Base-by-base conservation (phyloP, 2,797 vertebrate species). In the Chelmon rostratus region DNA sequence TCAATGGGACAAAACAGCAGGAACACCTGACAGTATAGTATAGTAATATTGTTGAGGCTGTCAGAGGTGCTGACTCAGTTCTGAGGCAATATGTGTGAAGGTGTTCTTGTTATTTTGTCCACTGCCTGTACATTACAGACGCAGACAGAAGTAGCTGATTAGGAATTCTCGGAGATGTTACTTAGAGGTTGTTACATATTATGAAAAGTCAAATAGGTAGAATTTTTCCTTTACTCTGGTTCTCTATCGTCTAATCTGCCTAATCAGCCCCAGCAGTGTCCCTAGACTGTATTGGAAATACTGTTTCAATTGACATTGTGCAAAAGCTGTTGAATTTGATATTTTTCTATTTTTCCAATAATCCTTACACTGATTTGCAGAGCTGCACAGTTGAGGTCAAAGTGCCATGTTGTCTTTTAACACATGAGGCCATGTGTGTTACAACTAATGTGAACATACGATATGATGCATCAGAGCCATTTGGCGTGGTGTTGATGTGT, bases 341-440 rank as follows among this genome's bases (percentile, higher is more conserved):
- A 76, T 78, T 81, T 88, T 90, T 84, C 44, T 84, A 78, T 74
- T 42, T 82, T 86, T 84, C 50, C 40, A 79, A 19, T 78, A 42
- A 74, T 64, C 47, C 46, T 59, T 8, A 74, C 33, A 52, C 53
- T 76, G 31, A 80, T 75, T 76, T 82, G 52, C 65, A 68, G 50
- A 71, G 63, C 78, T 79, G 69, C 75, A 78, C 46, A 47, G 35
- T 80, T 78, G 54, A 86, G 66, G 62, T 85, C n/a, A 46, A 91
- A 91, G 90, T 92, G 89, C 88, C 90, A 87, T 84, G 73, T 84
- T 84, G 75, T 89, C 61, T 76, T 86, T 75, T 66, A 82, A 81
- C 59, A 63, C 47, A 18, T 40, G 18, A 86, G 80, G 42, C 56
- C 56, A 66, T 5, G 44, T 78, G 69, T 78, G 70, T 61, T 59